phyloP scores from a whole-genome alignment of 2,888 invertebrate genomes.

The Lepetodrilus schrolli region DNA sequence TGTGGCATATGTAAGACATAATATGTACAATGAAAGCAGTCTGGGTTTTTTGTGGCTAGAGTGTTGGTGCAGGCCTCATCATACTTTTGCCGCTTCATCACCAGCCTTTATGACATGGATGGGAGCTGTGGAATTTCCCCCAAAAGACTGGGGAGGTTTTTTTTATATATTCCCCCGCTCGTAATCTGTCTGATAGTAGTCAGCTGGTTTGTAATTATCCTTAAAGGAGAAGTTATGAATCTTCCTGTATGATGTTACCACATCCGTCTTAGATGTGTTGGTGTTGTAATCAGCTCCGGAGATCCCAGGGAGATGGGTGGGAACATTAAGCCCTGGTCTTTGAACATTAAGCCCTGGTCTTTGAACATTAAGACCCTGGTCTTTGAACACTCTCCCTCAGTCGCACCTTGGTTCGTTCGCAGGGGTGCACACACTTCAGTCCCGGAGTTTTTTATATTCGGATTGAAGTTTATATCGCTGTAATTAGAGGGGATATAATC shows the following conservation, averaged over 20 bases:
- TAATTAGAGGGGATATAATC: not conserved
- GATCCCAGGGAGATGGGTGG: not conserved
- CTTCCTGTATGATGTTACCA: not conserved
- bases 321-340: not conserved
- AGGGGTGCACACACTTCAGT: not conserved
- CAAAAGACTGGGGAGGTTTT: not conserved
- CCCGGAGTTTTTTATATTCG: not conserved
- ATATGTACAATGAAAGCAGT: not conserved
- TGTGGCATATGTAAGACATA: not conserved
- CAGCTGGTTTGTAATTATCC: conserved; percentile 21
- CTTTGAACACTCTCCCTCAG: not conserved
- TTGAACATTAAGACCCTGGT: not conserved
- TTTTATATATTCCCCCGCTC: conserved; percentile 9
- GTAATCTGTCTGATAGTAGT: not conserved
- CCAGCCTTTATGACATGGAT: conserved; percentile 2
- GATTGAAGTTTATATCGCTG: not conserved
- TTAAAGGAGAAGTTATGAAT: conserved; percentile 18
- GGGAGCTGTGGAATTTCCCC: conserved; percentile 5
- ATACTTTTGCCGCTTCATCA: not conserved
- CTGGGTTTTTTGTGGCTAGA: not conserved
- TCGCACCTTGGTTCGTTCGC: too few relatives aligned
- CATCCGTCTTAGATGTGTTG: not conserved
- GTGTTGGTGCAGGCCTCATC: not conserved
- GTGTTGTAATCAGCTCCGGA: not conserved
- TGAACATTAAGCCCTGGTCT: not conserved